Conservation (phyloP, 2,797 vertebrate species). For the Enteromius argenteus region DNA sequence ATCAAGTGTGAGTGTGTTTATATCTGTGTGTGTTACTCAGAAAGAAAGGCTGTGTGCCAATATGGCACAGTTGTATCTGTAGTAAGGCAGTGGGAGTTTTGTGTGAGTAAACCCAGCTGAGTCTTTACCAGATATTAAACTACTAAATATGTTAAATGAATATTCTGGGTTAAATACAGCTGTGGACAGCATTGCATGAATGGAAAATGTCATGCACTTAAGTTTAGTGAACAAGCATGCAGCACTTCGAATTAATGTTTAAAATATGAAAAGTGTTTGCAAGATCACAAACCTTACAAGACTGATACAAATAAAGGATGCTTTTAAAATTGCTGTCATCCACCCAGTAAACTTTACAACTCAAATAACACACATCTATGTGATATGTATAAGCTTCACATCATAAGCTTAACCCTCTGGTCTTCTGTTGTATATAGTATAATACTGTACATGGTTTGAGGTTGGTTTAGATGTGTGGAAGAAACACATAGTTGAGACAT, state of each 20-base stretch:
- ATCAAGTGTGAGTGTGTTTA: constrained; percentile 24
- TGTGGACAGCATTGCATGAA: neutral
- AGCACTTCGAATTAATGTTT: neutral
- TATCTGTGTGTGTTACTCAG: constrained; percentile 11
- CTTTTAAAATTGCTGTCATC: neutral
- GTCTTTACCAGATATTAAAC: constrained; percentile 10
- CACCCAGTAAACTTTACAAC: neutral
- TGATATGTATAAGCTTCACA: neutral
- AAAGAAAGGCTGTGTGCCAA: constrained; percentile 30
- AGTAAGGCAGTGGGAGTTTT: constrained; percentile 26
- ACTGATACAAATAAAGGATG: neutral
- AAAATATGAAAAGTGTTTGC: neutral
- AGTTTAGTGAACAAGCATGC: neutral
- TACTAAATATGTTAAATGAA: constrained; percentile 46
- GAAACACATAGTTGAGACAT: neutral
- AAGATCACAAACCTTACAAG: neutral
- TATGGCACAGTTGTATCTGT: constrained; percentile 29
- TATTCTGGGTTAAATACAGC: constrained; percentile 14
- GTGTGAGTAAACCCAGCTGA: constrained; percentile 33
- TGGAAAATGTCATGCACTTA: neutral
- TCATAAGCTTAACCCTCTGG: too few relatives aligned
- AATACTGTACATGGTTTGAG: too few relatives aligned
- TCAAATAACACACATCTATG: neutral
- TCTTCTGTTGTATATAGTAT: too few relatives aligned
- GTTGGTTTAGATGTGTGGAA: too few relatives aligned